Base-by-base conservation (phyloP, 2,888 invertebrate species). In the Plebejus argus region DNA sequence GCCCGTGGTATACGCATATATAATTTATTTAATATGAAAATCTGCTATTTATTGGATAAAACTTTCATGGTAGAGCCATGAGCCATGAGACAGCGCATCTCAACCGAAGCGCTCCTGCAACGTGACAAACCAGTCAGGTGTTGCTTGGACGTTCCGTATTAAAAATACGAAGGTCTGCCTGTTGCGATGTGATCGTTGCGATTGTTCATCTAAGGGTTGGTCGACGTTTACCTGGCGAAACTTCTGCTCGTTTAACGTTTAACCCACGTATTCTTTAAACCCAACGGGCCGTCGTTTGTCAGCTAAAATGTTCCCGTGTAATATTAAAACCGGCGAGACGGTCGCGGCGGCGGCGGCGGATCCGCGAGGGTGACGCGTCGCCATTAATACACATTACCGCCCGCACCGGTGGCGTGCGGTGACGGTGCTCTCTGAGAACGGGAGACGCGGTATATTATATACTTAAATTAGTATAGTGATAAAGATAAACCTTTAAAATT, bases 311-410 rank as follows among this genome's bases (percentile, higher is more conserved):
- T 4, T 66, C 12, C 23, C 7, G 4, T 28, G 28, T 66, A 6
- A 12, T 28, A 66, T 66, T 28, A 28, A 3, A 28, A 61, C 23
- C 61, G 66, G 66, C 66, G 33, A 6, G 28, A 15, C 23, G 12
- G 28, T 28, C 15, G 23, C 28, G 28, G 4, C 0, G 15, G 20
- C 61, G 15, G 58, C n/a, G 20, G 18, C 66, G 23, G 61, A 66
- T 66, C 28, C 66, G 66, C 18, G 66, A 61, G 33, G 7, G 66
- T 18, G 28, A 66, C 66, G 18, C 28, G 66, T 33, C 66, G 28
- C 66, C 66, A 66, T 66, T 15, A 66, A 28, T 66, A 58, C 58
- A 58, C 58, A 23, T 61, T 12, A 61, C 61, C 23, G 61, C 23
- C 10, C 23, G 61, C 56, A n/a, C 56, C 56, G 56, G n/a, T 8